Evolutionary conservation across 2,113 vertebrate genomes (phyloP).

Genomic region (Merops nubicus): DNA sequence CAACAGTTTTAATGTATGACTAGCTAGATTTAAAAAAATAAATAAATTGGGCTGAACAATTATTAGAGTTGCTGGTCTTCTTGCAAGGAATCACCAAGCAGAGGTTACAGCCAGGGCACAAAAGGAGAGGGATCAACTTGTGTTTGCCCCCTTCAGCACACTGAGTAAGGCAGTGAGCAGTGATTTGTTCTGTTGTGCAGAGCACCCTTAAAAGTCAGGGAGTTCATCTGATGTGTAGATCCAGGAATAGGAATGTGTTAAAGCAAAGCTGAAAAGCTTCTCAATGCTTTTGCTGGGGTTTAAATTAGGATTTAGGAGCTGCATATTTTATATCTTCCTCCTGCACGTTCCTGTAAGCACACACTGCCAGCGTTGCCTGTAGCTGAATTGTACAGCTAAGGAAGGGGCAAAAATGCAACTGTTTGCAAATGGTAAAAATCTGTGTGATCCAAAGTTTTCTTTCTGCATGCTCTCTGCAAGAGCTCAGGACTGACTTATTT

Average conservation of each 20-base stretch:
- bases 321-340: not conserved
- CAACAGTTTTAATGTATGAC: not conserved
- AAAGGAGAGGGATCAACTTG: not conserved
- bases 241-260: not conserved
- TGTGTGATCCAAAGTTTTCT: not conserved
- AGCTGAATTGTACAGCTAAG: not conserved
- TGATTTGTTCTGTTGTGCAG: accelerated
- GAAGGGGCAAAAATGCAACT: not conserved
- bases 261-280: not conserved
- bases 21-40: not conserved
- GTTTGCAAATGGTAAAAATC: not conserved
- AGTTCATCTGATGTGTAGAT: accelerated
- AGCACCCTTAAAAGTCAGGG: not conserved
- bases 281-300: not conserved
- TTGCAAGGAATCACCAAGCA: not conserved
- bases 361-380: not conserved
- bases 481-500: not conserved
- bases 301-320: not conserved
- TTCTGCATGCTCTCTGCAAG: not conserved
- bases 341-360: no score
- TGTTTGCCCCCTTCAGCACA: not conserved
- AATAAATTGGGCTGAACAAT: not conserved
- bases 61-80: not conserved
- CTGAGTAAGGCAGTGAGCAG: not conserved
- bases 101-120: not conserved